Evolutionary conservation across 2,888 invertebrate genomes (phyloP).

Genomic region (Spodoptera littoralis): DNA sequence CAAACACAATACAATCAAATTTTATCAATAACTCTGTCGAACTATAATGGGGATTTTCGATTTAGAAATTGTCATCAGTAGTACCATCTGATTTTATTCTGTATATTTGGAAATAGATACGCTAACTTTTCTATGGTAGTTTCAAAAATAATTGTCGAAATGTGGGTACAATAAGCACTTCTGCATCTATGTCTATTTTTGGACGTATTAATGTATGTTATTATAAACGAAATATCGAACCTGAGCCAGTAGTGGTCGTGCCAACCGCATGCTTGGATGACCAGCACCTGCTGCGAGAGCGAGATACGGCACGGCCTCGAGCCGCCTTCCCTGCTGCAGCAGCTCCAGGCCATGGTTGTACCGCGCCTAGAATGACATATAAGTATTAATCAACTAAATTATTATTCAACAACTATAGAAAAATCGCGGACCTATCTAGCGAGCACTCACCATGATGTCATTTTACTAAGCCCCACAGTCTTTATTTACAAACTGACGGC

Average conservation of each 20-base stretch:
- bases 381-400: not conserved
- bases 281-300: slow-evolving; percentile 70
- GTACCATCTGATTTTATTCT: too few relatives aligned
- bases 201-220: too few relatives aligned
- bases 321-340: slow-evolving; percentile 56
- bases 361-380: slow-evolving; percentile 59
- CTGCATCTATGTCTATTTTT: too few relatives aligned
- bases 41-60: too few relatives aligned
- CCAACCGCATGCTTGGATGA: slow-evolving; percentile 46
- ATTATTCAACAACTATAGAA: not conserved
- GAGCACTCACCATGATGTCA: slow-evolving; percentile 35
- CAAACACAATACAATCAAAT: too few relatives aligned
- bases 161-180: too few relatives aligned
- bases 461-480: slow-evolving; percentile 8
- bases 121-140: too few relatives aligned
- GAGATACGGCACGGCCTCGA: slow-evolving; percentile 70
- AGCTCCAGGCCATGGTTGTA: slow-evolving; percentile 63
- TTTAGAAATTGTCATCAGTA: too few relatives aligned
- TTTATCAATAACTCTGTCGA: too few relatives aligned
- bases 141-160: too few relatives aligned
- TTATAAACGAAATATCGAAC: slow-evolving; percentile 33
- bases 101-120: too few relatives aligned
- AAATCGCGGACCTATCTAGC: slow-evolving; percentile 22
- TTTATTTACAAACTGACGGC: slow-evolving; percentile 18
- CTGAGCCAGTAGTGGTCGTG: slow-evolving; percentile 60